Percentiles rank a stretch among this genome's conserved stretches.
These are phyloP conservation scores for Saccostrea cuccullata DNA, from an alignment of 1,140 invertebrate species.

Conservation along the genomic window DNA sequence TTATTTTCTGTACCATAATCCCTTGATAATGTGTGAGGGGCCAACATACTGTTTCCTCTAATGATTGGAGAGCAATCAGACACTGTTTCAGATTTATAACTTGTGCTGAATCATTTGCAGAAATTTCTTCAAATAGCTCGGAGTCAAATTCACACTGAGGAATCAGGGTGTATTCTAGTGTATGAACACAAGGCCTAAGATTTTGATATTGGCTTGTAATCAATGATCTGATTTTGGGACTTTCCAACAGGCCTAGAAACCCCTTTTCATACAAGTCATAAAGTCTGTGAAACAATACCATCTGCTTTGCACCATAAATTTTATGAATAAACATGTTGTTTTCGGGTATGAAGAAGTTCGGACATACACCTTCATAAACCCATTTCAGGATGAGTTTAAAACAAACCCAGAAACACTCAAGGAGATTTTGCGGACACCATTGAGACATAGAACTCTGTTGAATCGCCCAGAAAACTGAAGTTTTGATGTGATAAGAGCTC, in stretches of 20 bases:
- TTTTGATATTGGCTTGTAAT: not conserved
- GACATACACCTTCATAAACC: slow-evolving; percentile 23
- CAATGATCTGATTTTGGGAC: not conserved
- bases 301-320: not conserved
- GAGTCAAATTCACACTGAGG: too few species aligned
- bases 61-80: not conserved
- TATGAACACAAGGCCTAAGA: too few species aligned
- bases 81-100: not conserved
- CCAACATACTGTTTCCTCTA: too few species aligned
- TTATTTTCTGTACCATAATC: too few species aligned
- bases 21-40: too few species aligned
- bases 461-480: slow-evolving; percentile 21
- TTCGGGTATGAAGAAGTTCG: slow-evolving; percentile 42
- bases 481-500: slow-evolving; percentile 46
- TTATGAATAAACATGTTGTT: slow-evolving; percentile 37
- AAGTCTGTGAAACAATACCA: not conserved
- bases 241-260: not conserved
- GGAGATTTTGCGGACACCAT: not conserved
- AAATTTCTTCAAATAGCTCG: not conserved
- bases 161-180: too few species aligned
- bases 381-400: slow-evolving; percentile 34
- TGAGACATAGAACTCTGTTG: not conserved
- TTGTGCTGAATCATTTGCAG: not conserved
- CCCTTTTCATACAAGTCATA: not conserved
- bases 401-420: slow-evolving; percentile 37